Evolutionary conservation across 2,113 vertebrate genomes (phyloP).

Genomic region (Microtus oregoni): DNA sequence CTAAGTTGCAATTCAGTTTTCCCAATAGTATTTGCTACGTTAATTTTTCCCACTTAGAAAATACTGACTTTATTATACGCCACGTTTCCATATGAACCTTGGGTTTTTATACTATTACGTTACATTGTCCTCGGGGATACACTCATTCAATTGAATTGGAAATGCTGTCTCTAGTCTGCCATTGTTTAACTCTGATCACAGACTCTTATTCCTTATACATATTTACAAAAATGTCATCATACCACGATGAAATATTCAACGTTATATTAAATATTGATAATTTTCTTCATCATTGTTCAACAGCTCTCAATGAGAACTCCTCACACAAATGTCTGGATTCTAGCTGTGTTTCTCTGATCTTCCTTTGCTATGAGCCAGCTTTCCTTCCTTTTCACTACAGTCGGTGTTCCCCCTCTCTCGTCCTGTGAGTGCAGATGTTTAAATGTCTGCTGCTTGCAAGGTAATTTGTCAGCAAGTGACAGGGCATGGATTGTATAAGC

Average conservation of each 20-base stretch:
- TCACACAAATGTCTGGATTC: neutral
- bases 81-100: neutral
- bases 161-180: neutral
- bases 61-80: neutral
- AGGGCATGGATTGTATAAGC: neutral
- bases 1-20: neutral
- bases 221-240: constrained; percentile 16
- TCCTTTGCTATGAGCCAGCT: neutral
- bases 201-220: constrained; percentile 36
- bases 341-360: neutral
- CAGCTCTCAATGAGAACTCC: neutral
- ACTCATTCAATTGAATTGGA: constrained; percentile 11
- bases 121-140: neutral
- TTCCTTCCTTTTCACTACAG: neutral
- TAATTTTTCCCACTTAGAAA: neutral
- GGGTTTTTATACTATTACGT: neutral
- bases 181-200: constrained; percentile 15
- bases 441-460: neutral
- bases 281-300: constrained; percentile 33
- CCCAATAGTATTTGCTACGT: neutral
- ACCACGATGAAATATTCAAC: constrained; percentile 48
- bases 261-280: constrained; percentile 52
- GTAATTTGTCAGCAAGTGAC: neutral
- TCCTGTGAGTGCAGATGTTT: neutral
- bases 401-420: neutral